phyloP scores from a whole-genome alignment of 2,888 invertebrate species.

The Stenodera caucasica region DNA sequence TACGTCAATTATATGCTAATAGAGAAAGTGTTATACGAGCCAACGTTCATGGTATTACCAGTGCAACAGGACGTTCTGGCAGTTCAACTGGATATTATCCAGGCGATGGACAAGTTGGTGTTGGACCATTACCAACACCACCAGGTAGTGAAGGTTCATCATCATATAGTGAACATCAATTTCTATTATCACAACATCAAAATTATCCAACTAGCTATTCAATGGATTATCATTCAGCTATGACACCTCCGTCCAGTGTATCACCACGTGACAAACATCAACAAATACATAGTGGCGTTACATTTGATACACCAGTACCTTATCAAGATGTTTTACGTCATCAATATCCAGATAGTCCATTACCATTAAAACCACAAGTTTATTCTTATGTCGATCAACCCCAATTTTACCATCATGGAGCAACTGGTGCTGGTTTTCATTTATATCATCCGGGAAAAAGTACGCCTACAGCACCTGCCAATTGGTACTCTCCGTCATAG shows the following conservation, averaged over 20 bases:
- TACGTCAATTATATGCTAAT: conserved; percentile 89
- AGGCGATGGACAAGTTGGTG: conserved; percentile 66
- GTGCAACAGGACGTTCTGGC: conserved; percentile 50
- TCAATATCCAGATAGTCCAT: conserved; percentile 66
- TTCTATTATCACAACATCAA: conserved; percentile 60
- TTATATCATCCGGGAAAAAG: conserved; percentile 80
- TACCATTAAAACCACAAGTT: conserved; percentile 89
- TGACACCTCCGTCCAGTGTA: conserved; percentile 97
- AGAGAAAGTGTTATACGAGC: conserved; percentile 94
- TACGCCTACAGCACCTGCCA: conserved; percentile 51
- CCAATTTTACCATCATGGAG: conserved; percentile 79
- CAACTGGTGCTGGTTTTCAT: conserved; percentile 70
- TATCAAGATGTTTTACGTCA: conserved; percentile 61
- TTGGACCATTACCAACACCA: conserved; percentile 82
- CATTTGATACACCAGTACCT: conserved; percentile 55
- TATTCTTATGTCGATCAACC: conserved; percentile 80
- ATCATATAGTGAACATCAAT: conserved; percentile 70
- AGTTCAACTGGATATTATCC: conserved; percentile 54
- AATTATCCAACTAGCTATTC: conserved; percentile 65
- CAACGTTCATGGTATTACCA: conserved; percentile 68
- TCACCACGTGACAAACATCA: conserved; percentile 87
- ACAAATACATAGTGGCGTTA: conserved; percentile 62
- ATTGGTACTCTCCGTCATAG: conserved; percentile 57
- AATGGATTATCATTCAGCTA: conserved; percentile 87
- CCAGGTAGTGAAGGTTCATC: conserved; percentile 84